A percentile compares a stretch with the other conserved stretches of the same genome.
Evolutionary conservation across 2,888 invertebrate species (phyloP).

Genomic region (Acanthosepion pharaonis): DNA sequence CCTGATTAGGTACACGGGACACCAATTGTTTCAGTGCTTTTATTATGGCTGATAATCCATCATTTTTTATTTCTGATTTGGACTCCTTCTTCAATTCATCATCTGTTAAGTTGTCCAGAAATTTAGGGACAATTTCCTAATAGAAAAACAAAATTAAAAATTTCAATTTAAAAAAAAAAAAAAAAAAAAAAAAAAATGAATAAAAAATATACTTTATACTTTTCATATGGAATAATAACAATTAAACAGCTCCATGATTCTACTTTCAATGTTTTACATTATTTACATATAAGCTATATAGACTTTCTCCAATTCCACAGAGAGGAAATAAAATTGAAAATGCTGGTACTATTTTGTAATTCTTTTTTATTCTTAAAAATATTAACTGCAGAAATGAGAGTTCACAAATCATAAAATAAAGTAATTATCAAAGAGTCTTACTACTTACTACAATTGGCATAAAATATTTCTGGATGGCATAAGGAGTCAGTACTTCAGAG

Average conservation of each 20-base stretch:
- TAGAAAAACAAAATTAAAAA: conserved; percentile 50
- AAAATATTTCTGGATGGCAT: conserved; percentile 92
- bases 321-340: too few species aligned
- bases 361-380: neutral
- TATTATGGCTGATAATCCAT: conserved; percentile 94
- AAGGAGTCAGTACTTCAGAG: conserved; percentile 90
- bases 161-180: neutral
- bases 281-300: neutral
- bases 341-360: too few species aligned
- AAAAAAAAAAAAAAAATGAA: neutral
- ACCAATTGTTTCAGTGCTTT: conserved; percentile 93
- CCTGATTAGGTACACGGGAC: conserved; percentile 82
- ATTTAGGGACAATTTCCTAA: conserved; percentile 91
- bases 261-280: neutral
- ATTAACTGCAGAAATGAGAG: neutral
- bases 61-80: conserved; percentile 93
- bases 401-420: neutral
- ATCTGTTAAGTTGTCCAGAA: conserved; percentile 93
- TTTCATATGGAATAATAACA: too few species aligned
- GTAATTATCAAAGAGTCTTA: neutral
- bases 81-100: conserved; percentile 96
- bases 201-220: neutral
- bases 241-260: too few species aligned
- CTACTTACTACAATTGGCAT: conserved; percentile 88
- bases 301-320: too few species aligned